Base-by-base conservation (phyloP, 2,113 vertebrate genomes). In the Egretta garzetta region DNA sequence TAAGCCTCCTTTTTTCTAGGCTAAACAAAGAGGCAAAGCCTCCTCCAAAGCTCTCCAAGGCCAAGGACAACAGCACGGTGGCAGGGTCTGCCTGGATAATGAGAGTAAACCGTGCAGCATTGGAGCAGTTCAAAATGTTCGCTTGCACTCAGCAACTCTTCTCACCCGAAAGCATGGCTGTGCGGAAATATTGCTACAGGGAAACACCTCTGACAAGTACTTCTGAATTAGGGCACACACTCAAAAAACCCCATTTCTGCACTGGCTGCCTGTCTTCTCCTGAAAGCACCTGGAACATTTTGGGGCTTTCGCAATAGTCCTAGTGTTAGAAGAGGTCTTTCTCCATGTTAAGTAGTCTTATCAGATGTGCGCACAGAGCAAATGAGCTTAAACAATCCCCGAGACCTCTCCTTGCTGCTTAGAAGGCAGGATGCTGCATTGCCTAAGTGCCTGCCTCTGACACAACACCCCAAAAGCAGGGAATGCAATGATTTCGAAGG, bases 121-220 rank as follows among this genome's bases (percentile, higher is more conserved):
- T 71, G 17, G 45, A 41, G 37, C 18, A 5, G 13, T 55, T 88
- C 50, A 53, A 20, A 83, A 50, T 9, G 10, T 73, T 76, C 35
- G 7, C 17, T 63, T 50, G 37, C 10, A 37, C 21, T 83, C 58
- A 70, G 47, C 10, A 62, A 1, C 71, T 37, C 59, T n/a, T 80
- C 63, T 62, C 1, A 32, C 23, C 41, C 14, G 30, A 56, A 3
- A 76, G 39, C 49, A 14, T 0, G 0, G 53, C 47, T 41, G 24
- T 55, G 41, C 7, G 5, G 15, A 14, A 35, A 26, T 43, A 23
- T 11, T 67, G 26, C 67, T 70, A 2, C 32, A 62, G 32, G 12
- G 50, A 75, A 71, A 17, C 15, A 12, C 14, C 20, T 68, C 39
- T 70, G 19, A 30, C 15, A 71, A 35, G 7, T 22, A 70, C 18